phyloP scores from a whole-genome alignment of 2,888 invertebrate genomes.

The Plemyria rubiginata region DNA sequence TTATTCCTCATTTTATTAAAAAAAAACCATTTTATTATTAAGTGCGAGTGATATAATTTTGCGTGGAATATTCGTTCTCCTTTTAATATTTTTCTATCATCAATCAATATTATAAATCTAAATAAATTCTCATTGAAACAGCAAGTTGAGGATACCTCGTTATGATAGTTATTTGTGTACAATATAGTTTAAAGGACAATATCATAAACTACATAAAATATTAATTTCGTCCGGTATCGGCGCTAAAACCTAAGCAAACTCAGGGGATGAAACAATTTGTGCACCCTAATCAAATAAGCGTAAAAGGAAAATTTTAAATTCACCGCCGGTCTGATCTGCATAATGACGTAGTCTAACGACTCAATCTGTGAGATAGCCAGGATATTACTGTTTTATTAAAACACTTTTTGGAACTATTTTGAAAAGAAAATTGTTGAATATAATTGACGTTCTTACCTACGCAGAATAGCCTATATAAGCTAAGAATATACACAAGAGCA shows the following conservation, averaged over 20 bases:
- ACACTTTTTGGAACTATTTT: conserved; percentile 35
- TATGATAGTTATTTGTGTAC: too few species aligned
- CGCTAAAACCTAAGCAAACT: conserved; percentile 57
- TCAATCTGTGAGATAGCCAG: conserved; percentile 60
- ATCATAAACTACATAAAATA: conserved; percentile 5
- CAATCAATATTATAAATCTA: too few species aligned
- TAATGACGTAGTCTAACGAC: conserved; percentile 65
- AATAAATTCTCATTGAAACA: too few species aligned
- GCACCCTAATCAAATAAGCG: conserved; percentile 75
- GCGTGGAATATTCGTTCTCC: too few species aligned
- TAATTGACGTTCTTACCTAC: neutral
- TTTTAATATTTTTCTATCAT: too few species aligned
- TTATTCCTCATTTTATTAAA: too few species aligned
- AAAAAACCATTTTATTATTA: too few species aligned
- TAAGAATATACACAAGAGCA: too few species aligned
- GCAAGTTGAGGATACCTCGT: too few species aligned
- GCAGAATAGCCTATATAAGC: too few species aligned
- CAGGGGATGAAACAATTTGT: conserved; percentile 70
- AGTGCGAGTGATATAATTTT: too few species aligned
- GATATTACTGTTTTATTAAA: conserved; percentile 53
- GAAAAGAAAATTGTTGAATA: conserved; percentile 14
- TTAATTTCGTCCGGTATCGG: conserved; percentile 26
- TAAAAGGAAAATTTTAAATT: conserved; percentile 70
- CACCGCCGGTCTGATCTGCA: conserved; percentile 59
- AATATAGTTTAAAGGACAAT: neutral